Evolutionary conservation across 2,888 invertebrate genomes (phyloP).

Genomic region (Agelastica alni): DNA sequence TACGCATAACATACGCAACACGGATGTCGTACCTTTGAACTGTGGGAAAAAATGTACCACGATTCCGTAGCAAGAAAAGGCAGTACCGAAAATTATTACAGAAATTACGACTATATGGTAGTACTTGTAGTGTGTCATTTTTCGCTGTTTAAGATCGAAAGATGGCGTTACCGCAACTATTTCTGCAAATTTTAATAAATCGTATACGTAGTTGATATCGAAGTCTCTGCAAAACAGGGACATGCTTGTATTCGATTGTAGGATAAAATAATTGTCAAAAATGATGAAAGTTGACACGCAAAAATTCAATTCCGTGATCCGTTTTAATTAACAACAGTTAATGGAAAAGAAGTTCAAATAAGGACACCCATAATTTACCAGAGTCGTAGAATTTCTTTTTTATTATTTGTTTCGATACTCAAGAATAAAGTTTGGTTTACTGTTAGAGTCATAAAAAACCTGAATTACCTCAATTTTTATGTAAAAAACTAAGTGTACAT

Average conservation of each 20-base stretch:
- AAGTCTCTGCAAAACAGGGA: slow-evolving; percentile 14
- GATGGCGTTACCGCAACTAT: slow-evolving; percentile 25
- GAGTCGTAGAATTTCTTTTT: no score
- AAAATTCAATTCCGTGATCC: no score
- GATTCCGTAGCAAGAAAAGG: slow-evolving; percentile 18
- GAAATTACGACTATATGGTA: slow-evolving; percentile 15
- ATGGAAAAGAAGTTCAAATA: no score
- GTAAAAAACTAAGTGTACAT: no score
- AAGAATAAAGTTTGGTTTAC: no score
- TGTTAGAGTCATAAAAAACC: no score
- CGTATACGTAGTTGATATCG: slow-evolving; percentile 22
- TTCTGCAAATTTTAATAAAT: slow-evolving; percentile 26
- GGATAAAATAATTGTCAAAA: no score
- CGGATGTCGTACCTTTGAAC: slow-evolving; percentile 16
- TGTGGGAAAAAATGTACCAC: slow-evolving; percentile 14
- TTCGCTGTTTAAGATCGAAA: slow-evolving; percentile 16
- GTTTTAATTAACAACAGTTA: no score
- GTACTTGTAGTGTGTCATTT: slow-evolving; percentile 17
- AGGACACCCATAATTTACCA: no score
- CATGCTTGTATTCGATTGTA: slow-evolving; percentile 12
- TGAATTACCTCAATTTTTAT: no score
- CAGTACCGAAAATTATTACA: slow-evolving; percentile 14
- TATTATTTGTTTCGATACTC: no score
- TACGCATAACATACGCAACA: slow-evolving; percentile 18
- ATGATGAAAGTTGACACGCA: no score